Percentiles rank a stretch among this genome's conserved stretches.
phyloP scores from a whole-genome alignment of 2,888 invertebrate genomes.

The Margaritifera margaritifera region DNA sequence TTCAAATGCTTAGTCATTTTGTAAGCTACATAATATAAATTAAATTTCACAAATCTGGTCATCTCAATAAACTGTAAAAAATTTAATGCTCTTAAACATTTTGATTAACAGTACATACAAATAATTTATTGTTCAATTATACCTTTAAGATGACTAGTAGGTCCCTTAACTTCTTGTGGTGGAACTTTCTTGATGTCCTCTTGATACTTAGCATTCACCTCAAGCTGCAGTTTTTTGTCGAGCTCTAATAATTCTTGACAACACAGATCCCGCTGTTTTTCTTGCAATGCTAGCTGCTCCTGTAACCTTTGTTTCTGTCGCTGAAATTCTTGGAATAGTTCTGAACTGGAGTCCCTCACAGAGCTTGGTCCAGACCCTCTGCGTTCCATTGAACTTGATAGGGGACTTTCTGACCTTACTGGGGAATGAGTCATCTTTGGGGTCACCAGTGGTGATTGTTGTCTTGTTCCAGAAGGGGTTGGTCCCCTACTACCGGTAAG shows the following conservation, averaged over 20 bases:
- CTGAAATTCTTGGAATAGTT: slow-evolving; percentile 86
- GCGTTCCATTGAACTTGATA: slow-evolving; percentile 15
- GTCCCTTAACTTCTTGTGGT: too few species aligned
- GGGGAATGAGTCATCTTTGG: slow-evolving; percentile 48
- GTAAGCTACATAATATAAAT: too few species aligned
- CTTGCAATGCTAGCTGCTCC: slow-evolving; percentile 60
- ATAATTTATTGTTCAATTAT: too few species aligned
- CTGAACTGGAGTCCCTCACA: slow-evolving; percentile 75
- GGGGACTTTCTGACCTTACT: slow-evolving; percentile 22
- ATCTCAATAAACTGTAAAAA: too few species aligned
- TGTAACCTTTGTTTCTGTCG: slow-evolving; percentile 72
- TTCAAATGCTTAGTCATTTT: too few species aligned
- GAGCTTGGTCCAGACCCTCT: slow-evolving; percentile 21
- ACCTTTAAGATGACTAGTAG: too few species aligned
- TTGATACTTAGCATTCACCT: slow-evolving; percentile 31
- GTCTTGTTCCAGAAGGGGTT: slow-evolving; percentile 29
- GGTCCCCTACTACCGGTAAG: slow-evolving; percentile 36
- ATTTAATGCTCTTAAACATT: too few species aligned
- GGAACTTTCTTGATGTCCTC: slow-evolving; percentile 5
- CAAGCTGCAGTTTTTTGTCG: slow-evolving; percentile 46
- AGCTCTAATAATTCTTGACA: slow-evolving; percentile 74
- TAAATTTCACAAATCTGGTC: too few species aligned
- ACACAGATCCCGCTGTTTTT: slow-evolving; percentile 73
- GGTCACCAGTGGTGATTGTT: slow-evolving; percentile 28
- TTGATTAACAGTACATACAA: too few species aligned